A percentile compares a stretch with the other conserved stretches of the same genome.
Evolutionary conservation across 1,140 invertebrate genomes (phyloP).

Genomic region (Uloborus diversus): DNA sequence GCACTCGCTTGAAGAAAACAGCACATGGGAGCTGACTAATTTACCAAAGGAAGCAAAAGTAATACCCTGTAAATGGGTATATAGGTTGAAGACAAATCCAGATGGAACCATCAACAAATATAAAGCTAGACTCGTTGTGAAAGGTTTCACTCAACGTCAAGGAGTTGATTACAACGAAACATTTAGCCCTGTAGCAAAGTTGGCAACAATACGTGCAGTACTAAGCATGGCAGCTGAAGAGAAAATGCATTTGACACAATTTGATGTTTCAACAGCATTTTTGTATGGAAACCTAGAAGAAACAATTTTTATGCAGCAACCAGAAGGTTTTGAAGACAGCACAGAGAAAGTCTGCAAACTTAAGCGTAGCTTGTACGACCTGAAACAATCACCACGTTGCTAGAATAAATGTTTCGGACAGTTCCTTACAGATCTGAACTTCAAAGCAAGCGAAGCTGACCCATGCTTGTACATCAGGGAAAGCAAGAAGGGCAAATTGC

Average conservation of each 20-base stretch:
- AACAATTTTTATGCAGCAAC: slow-evolving; percentile 65
- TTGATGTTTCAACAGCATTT: slow-evolving; percentile 64
- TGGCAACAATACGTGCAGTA: slow-evolving; percentile 14
- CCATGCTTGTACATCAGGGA: slow-evolving; percentile 30
- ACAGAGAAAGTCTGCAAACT: slow-evolving; percentile 59
- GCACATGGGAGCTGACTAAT: slow-evolving; percentile 29
- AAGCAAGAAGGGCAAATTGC: not conserved
- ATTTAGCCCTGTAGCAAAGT: slow-evolving; percentile 47
- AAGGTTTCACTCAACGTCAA: slow-evolving; percentile 27
- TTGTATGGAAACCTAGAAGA: slow-evolving; percentile 65
- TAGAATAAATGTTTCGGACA: slow-evolving; percentile 62
- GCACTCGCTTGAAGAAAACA: slow-evolving; percentile 26
- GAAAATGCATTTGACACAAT: slow-evolving; percentile 29
- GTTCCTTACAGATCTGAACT: slow-evolving; percentile 4
- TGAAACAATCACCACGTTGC: slow-evolving; percentile 65
- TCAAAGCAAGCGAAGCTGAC: slow-evolving; percentile 3
- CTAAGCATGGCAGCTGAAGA: slow-evolving; percentile 11
- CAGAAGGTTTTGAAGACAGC: slow-evolving; percentile 63
- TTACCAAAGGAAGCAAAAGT: slow-evolving; percentile 52
- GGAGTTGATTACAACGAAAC: slow-evolving; percentile 52
- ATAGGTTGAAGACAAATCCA: slow-evolving; percentile 30
- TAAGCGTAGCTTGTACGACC: slow-evolving; percentile 64
- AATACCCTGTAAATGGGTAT: slow-evolving; percentile 57
- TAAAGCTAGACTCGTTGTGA: slow-evolving; percentile 48
- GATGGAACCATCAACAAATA: slow-evolving; percentile 38